Evolutionary conservation across 2,888 invertebrate species (phyloP).

Genomic region (Priocnemis perturbator): DNA sequence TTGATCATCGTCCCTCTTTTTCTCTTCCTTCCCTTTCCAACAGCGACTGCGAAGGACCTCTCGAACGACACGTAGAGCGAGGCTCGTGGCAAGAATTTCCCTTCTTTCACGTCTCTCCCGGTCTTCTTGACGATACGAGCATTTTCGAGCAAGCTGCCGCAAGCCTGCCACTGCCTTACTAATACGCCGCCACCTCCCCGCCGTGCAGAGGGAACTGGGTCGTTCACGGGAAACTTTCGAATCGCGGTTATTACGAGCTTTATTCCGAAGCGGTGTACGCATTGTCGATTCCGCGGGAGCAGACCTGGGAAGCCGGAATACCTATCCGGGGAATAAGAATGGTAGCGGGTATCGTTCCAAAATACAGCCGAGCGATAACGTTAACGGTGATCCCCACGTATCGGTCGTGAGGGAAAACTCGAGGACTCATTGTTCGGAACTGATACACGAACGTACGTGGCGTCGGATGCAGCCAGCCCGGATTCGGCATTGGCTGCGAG

Average conservation of each 20-base stretch:
- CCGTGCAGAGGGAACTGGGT: not conserved
- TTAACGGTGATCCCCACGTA: conserved; percentile 17
- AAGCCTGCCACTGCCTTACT: too few species aligned
- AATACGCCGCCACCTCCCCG: not conserved
- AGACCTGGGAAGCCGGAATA: conserved; percentile 29
- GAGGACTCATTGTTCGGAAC: conserved; percentile 4
- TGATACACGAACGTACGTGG: not conserved
- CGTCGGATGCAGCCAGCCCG: not conserved
- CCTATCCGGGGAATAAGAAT: conserved; percentile 36
- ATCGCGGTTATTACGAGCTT: conserved; percentile 27
- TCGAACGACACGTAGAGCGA: conserved; percentile 7
- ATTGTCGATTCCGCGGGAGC: conserved; percentile 27
- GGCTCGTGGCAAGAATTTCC: not conserved
- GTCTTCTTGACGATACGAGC: too few species aligned
- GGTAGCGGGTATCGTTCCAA: conserved; percentile 22
- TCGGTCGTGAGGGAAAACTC: not conserved
- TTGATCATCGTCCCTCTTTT: conserved; percentile 21
- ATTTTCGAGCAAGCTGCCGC: too few species aligned
- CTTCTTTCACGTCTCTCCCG: not conserved
- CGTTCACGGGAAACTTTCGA: conserved; percentile 5
- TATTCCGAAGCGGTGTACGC: conserved; percentile 18
- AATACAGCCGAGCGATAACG: conserved; percentile 31
- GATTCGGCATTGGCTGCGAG: not conserved
- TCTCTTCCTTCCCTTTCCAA: not conserved
- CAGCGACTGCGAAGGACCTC: conserved; percentile 4